Evolutionary conservation across 2,113 vertebrate genomes (phyloP).

Genomic region (Oxyruncus cristatus): DNA sequence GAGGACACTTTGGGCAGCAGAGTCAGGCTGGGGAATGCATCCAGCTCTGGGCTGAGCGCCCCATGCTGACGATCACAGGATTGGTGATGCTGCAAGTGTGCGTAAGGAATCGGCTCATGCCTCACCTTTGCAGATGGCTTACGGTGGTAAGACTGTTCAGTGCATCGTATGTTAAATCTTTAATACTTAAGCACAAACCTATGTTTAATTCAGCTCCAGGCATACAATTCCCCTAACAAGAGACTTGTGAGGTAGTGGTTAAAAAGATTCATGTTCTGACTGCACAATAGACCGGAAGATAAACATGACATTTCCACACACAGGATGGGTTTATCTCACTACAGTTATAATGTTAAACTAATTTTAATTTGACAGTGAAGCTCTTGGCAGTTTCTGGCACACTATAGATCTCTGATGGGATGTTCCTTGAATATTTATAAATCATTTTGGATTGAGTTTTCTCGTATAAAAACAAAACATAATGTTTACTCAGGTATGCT

Average conservation of each 20-base stretch:
- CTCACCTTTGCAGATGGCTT: rapidly evolving
- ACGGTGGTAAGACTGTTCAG: neutral
- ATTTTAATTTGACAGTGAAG: neutral
- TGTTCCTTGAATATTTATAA: neutral
- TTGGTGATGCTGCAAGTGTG: rapidly evolving
- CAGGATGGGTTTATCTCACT: neutral
- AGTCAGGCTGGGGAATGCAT: neutral
- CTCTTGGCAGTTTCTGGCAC: neutral
- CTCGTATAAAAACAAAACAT: neutral
- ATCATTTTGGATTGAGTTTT: neutral
- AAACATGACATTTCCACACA: neutral
- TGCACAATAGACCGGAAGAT: neutral
- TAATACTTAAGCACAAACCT: neutral
- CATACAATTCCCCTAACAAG: neutral
- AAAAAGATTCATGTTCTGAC: neutral
- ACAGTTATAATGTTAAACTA: neutral
- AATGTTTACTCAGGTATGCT: neutral
- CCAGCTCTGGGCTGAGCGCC: rapidly evolving
- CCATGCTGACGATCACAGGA: rapidly evolving
- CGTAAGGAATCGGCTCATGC: rapidly evolving
- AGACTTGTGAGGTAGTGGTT: neutral
- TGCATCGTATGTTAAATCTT: neutral
- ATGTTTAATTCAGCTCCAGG: neutral
- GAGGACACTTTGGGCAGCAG: neutral
- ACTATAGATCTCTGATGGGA: neutral